phyloP scores from a whole-genome alignment of 2,888 invertebrate species.

The Mythimna vitellina region DNA sequence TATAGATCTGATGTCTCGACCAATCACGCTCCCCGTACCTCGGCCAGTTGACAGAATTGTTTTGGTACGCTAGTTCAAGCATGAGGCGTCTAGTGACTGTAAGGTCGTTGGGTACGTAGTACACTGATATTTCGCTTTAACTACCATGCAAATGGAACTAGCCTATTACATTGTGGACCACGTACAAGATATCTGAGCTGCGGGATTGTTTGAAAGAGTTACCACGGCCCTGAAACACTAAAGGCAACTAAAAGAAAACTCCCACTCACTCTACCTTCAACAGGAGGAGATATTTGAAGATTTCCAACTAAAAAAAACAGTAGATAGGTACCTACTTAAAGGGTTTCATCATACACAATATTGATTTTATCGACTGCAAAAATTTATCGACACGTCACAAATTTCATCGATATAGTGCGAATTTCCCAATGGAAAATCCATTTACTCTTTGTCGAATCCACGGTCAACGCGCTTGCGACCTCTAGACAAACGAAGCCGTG shows the following conservation, averaged over 20 bases:
- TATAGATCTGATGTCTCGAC: too few species aligned
- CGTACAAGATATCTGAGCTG: too few species aligned
- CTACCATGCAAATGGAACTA: too few species aligned
- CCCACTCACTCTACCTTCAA: background rate
- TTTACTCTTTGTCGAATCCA: background rate
- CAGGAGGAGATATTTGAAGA: background rate
- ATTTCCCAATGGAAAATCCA: conserved; percentile 10
- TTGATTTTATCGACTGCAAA: background rate
- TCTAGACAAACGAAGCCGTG: background rate
- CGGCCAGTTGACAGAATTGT: too few species aligned
- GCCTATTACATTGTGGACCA: too few species aligned
- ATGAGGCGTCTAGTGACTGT: too few species aligned
- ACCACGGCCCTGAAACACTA: background rate
- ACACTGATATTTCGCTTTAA: too few species aligned
- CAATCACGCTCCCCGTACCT: too few species aligned
- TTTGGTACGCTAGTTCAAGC: too few species aligned
- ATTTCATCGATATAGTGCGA: background rate
- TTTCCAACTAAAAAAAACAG: too few species aligned
- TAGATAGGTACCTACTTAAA: background rate
- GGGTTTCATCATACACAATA: background rate
- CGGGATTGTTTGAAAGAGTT: background rate
- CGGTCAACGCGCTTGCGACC: background rate
- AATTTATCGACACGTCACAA: background rate
- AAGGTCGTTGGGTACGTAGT: too few species aligned
- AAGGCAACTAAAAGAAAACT: background rate